A percentile compares a stretch with the other conserved stretches of the same genome.
phyloP scores from a whole-genome alignment of 64 coral and sea anemone species.

The Actinia equina region DNA sequence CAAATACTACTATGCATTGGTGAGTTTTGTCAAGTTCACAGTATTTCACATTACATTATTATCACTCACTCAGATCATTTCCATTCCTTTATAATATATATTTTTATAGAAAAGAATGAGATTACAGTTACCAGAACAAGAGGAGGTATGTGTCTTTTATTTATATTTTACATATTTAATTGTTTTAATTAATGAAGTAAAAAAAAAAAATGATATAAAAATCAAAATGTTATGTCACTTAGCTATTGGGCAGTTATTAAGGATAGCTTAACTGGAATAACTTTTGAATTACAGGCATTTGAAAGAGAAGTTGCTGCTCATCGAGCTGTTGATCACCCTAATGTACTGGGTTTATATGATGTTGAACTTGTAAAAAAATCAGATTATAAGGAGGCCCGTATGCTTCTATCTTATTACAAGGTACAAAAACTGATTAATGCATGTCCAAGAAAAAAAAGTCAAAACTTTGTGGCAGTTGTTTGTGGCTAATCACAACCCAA shows the following conservation, averaged over 20 bases:
- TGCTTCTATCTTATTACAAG: slow-evolving; percentile 96
- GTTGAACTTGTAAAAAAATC: slow-evolving; percentile 73
- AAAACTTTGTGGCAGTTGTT: not conserved
- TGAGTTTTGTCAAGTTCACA: slow-evolving; percentile 20
- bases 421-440: slow-evolving; percentile 1
- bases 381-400: slow-evolving; percentile 90
- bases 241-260: not conserved
- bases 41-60: not conserved
- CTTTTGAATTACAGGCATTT: slow-evolving; percentile 68
- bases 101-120: slow-evolving; percentile 84
- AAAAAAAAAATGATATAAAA: not conserved
- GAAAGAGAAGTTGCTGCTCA: slow-evolving; percentile 89
- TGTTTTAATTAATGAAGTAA: not conserved
- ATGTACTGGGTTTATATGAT: slow-evolving; percentile 76
- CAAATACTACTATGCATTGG: slow-evolving; percentile 74
- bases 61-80: not conserved
- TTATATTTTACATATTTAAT: not conserved
- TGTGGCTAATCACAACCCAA: not conserved
- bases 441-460: not conserved
- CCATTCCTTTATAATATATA: not conserved
- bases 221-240: not conserved
- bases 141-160: slow-evolving; percentile 52
- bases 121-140: slow-evolving; percentile 90
- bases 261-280: not conserved
- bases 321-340: slow-evolving; percentile 76